A percentile compares a stretch with the other conserved stretches of the same genome.
These are phyloP conservation scores for Conus canariensis DNA, from an alignment of 2,888 invertebrate species.

Conservation along the genomic window DNA sequence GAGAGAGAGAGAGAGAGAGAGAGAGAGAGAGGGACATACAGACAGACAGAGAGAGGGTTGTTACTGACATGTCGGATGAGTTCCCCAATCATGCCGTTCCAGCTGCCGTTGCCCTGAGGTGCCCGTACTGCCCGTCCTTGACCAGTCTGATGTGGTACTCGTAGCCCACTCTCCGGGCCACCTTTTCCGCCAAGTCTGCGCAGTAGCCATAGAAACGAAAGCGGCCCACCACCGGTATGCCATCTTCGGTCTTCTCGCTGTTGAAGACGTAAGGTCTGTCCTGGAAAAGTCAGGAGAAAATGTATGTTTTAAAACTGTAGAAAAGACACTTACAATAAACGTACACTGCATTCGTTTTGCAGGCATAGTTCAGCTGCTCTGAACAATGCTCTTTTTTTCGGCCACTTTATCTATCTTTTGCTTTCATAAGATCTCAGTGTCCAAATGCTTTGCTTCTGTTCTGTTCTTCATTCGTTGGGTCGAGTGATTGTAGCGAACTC, in stretches of 20 bases:
- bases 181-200: constrained; percentile 91
- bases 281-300: constrained; percentile 32
- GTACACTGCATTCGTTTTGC: too few relatives aligned
- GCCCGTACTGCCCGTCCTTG: constrained; percentile 89
- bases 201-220: constrained; percentile 86
- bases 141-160: constrained; percentile 92
- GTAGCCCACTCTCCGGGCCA: constrained; percentile 89
- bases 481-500: too few relatives aligned
- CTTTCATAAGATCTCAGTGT: too few relatives aligned
- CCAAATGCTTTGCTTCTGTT: too few relatives aligned
- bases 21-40: too few relatives aligned
- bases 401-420: too few relatives aligned
- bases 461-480: too few relatives aligned
- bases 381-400: too few relatives aligned
- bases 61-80: constrained; percentile 67
- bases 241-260: constrained; percentile 31
- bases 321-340: not conserved
- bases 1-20: too few relatives aligned
- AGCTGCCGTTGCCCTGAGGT: constrained; percentile 64
- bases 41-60: too few relatives aligned
- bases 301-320: not conserved
- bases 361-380: too few relatives aligned
- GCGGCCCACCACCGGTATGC: constrained; percentile 48
- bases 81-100: constrained; percentile 77
- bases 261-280: constrained; percentile 51